Percentiles rank a stretch among this genome's conserved stretches.
phyloP scores from a whole-genome alignment of 2,888 invertebrate species.

The Mantis religiosa region DNA sequence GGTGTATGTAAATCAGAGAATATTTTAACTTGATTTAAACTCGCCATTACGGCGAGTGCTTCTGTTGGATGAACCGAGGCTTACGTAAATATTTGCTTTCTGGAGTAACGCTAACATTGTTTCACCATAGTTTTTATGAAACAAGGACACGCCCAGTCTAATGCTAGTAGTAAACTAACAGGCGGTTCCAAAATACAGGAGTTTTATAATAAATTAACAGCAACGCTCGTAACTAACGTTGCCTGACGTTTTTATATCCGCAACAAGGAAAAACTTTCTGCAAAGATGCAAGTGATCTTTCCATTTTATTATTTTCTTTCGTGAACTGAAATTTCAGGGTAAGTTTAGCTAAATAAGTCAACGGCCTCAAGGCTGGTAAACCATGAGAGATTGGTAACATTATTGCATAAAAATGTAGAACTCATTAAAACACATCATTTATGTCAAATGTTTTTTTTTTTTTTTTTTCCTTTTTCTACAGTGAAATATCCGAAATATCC shows the following conservation, averaged over 20 bases:
- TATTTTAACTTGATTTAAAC: background rate
- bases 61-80: background rate
- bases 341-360: too few relatives aligned
- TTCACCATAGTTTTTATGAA: background rate
- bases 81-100: background rate
- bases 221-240: background rate
- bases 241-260: background rate
- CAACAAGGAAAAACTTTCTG: background rate
- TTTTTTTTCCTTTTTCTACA: too few relatives aligned
- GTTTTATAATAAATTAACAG: too few relatives aligned
- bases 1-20: background rate
- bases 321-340: background rate
- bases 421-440: too few relatives aligned
- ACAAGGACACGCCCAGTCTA: background rate
- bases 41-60: background rate
- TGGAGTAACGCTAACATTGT: background rate
- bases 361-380: too few relatives aligned
- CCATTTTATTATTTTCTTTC: background rate
- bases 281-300: background rate
- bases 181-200: background rate
- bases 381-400: too few relatives aligned
- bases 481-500: too few relatives aligned
- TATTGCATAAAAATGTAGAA: too few relatives aligned
- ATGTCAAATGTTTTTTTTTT: too few relatives aligned
- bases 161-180: background rate